Conservation (phyloP, 2,797 vertebrate genomes). For the Sitta carolinensis region DNA sequence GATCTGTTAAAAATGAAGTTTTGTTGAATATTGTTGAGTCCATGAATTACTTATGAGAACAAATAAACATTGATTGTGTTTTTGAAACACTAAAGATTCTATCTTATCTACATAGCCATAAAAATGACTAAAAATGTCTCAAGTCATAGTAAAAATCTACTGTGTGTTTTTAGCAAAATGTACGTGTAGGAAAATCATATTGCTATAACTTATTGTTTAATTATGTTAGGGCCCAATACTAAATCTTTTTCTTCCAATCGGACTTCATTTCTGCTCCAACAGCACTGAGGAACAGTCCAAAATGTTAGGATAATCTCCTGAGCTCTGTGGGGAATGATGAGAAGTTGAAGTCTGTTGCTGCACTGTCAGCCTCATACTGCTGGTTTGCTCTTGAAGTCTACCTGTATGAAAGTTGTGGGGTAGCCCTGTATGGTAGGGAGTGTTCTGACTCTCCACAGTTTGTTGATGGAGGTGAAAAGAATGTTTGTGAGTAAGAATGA, state of each 20-base stretch:
- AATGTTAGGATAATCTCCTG: background rate
- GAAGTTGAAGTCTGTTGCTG: background rate
- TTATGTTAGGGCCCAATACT: background rate
- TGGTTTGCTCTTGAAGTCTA: background rate
- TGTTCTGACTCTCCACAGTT: background rate
- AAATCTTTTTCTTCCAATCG: background rate
- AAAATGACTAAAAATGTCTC: background rate
- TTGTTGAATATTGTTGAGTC: constrained; percentile 61
- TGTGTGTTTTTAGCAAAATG: background rate
- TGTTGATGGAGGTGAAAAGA: background rate
- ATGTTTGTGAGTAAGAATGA: background rate
- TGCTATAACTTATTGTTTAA: background rate
- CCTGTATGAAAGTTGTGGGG: background rate
- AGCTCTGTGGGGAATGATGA: background rate
- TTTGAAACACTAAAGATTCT: constrained; percentile 44
- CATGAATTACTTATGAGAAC: constrained; percentile 64
- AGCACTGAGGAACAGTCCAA: background rate
- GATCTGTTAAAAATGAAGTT: constrained; percentile 77
- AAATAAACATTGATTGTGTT: constrained; percentile 67
- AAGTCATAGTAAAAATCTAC: background rate
- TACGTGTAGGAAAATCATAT: background rate
- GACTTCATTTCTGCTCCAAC: background rate
- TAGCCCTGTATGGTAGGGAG: background rate
- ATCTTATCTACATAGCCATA: background rate
- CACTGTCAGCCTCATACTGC: rapidly evolving